Base-by-base conservation (phyloP, 2,888 invertebrate species). In the Napeogenes sylphis region DNA sequence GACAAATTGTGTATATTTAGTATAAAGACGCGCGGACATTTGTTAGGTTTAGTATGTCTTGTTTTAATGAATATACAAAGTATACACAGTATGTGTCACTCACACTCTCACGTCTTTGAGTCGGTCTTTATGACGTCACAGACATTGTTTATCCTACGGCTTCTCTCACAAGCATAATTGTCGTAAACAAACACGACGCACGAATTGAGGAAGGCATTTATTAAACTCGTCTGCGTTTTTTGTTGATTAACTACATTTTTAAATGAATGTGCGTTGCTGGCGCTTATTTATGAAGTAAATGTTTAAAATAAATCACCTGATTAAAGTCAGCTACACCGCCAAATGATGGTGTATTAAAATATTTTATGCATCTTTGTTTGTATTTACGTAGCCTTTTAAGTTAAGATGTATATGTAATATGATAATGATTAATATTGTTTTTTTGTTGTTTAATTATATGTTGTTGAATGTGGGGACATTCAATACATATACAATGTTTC, bases 161-260 rank as follows among this genome's bases (percentile, higher is more conserved):
- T 71, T 70, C 67, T 68, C 65, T 67, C 68, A 71, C 68, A 71
- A 68, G 68, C 72, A 76, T 79, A 78, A 81, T 82, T 70, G 75
- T 75, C 70, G 71, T 72, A 74, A 78, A 75, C 73, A 73, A 70
- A 71, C 71, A 71, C 71, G 72, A 71, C 73, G 68, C 54, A 59
- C 68, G 73, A 71, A 75, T 79, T 76, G 74, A 79, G 83, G 84
- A 83, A 82, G 80, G 67, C 78, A 78, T 81, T 82, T 78, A 80
- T 83, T 80, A 78, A 74, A 70, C 67, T 59, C 68, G 73, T 67
- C 71, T 63, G 68, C 68, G 73, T 79, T 77, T 79, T 81, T 78
- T 73, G 70, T 72, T 74, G 58, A 66, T 71, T 67, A 71, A 68
- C 70, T 69, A 62, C 61, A 55, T 55, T 60, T 62, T 62, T 51